Base-by-base conservation (phyloP, 2,888 invertebrate species). In the Adelphocoris suturalis region DNA sequence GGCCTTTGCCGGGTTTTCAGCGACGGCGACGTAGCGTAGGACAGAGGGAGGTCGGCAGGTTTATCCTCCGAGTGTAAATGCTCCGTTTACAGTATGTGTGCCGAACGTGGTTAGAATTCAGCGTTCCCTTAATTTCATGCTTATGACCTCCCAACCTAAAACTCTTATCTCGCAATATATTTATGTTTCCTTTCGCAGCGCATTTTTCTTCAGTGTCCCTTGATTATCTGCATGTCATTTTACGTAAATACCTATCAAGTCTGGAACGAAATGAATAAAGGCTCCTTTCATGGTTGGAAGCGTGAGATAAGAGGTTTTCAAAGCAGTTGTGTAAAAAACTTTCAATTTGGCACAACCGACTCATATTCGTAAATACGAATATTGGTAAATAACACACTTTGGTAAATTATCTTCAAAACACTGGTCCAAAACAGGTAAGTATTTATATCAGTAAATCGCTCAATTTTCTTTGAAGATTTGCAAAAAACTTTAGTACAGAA, bases 31-130 rank as follows among this genome's bases (percentile, higher is more conserved):
- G 61, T 9, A 19, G 61, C 52, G 61, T n/a, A 61, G 61, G 16
- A 52, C 0, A 19, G 61, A 19, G 61, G 19, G 19, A 61, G 19
- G 9, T 4, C 5, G 61, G 61, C n/a, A 19, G 19, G 19, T 68
- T 12, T 27, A 68, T 68, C 68, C 68, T n/a, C 68, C 68, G 68
- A 68, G 68, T 68, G 68, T 68, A 68, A 68, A 68, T 68, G 68
- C 68, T 68, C 23, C 68, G 68, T 68, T 68, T 19, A 68, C 23
- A 27, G 68, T 27, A n/a, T 68, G 68, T 68, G 68, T 68, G 23
- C 68, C 9, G 68, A 68, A 68, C 68, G 68, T 68, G 68, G 19
- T 23, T 68, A 23, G 68, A 68, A 68, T 68, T 23, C 19, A 12
- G 68, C 5, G 23, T 23, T 27, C 23, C 68, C 68, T 68, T 68